These are phyloP conservation scores for Eumacrocentrus americanus DNA, from an alignment of 2,888 invertebrate species.

Conservation along the genomic window DNA sequence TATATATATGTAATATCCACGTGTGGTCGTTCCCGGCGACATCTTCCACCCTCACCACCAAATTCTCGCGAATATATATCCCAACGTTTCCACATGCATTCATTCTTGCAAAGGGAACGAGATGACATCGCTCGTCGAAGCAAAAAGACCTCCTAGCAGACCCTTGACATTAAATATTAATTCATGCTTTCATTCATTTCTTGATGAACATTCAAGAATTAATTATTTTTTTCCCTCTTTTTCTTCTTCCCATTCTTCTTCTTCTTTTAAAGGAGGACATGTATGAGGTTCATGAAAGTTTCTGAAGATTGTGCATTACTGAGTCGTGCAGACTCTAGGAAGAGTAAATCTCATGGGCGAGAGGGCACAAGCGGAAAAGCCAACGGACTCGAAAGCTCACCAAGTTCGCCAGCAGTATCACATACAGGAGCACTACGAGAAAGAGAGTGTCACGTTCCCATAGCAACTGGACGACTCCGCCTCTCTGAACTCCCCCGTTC, in stretches of 20 bases:
- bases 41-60: constrained; percentile 18
- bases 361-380: constrained; percentile 17
- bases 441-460: constrained; percentile 38
- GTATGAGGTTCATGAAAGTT: background rate
- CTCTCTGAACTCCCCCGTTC: constrained; percentile 33
- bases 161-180: too few relatives aligned
- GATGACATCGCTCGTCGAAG: constrained; percentile 10
- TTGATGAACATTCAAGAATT: background rate
- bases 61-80: constrained; percentile 19
- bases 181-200: background rate
- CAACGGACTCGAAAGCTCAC: constrained; percentile 15
- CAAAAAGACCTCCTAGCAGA: too few relatives aligned
- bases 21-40: constrained; percentile 19
- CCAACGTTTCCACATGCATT: background rate
- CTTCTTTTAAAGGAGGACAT: background rate
- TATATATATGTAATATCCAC: too few relatives aligned
- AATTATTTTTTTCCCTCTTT: background rate
- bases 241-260: background rate
- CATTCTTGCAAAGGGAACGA: background rate
- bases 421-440: constrained; percentile 22
- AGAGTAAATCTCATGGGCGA: constrained; percentile 9
- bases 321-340: background rate
- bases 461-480: constrained; percentile 36
- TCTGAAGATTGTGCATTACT: constrained; percentile 8
- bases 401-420: constrained; percentile 16